Percentiles rank a stretch among this genome's conserved stretches.
These are phyloP conservation scores for Mellivora capensis DNA, from an alignment of 2,113 vertebrate genomes.

Conservation along the genomic window DNA sequence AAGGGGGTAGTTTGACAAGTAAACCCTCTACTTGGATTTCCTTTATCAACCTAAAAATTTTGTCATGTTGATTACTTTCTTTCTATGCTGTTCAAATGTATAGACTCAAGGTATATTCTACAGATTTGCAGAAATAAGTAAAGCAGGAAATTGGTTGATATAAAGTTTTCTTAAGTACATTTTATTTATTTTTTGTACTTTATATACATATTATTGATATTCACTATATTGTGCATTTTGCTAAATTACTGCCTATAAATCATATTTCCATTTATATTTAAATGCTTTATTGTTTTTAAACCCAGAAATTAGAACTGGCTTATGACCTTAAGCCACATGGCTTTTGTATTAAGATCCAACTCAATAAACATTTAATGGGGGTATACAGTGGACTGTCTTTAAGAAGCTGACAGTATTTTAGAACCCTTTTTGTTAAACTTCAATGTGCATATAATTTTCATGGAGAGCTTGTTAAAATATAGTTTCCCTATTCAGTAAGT, in stretches of 20 bases:
- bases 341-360: background rate
- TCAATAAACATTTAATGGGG: background rate
- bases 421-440: background rate
- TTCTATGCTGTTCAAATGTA: background rate
- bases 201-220: background rate
- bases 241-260: background rate
- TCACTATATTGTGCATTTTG: background rate
- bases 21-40: background rate
- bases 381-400: background rate
- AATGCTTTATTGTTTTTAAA: background rate
- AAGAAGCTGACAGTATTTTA: background rate
- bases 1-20: background rate
- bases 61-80: background rate
- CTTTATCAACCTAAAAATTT: background rate
- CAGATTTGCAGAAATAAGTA: background rate
- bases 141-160: background rate
- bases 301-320: background rate
- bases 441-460: background rate
- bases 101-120: background rate
- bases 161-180: background rate
- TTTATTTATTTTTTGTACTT: background rate
- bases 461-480: background rate
- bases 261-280: background rate
- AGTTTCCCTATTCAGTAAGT: background rate
- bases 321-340: background rate